A percentile compares a stretch with the other conserved stretches of the same genome.
phyloP scores from a whole-genome alignment of 2,888 invertebrate genomes.

The Agrochola lychnidis region DNA sequence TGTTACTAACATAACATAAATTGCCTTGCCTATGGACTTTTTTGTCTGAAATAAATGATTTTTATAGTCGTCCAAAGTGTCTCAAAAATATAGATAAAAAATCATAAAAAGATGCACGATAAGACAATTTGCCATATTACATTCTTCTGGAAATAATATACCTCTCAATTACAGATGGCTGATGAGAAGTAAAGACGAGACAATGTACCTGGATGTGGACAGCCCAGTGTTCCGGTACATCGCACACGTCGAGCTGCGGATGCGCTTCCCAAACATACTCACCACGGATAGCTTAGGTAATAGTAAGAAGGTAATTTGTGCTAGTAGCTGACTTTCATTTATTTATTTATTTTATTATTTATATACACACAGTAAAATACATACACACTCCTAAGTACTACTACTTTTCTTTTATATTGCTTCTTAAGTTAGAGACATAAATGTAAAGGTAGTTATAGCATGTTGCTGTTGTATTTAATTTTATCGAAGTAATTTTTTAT shows the following conservation, averaged over 20 bases:
- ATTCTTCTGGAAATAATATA: too few relatives aligned
- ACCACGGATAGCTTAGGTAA: slow-evolving; percentile 89
- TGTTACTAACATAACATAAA: too few relatives aligned
- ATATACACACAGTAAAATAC: too few relatives aligned
- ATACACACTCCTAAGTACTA: too few relatives aligned
- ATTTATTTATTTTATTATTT: too few relatives aligned
- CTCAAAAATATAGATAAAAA: too few relatives aligned
- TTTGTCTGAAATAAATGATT: too few relatives aligned
- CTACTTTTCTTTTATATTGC: slow-evolving; percentile 19
- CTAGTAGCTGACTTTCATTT: slow-evolving; percentile 33
- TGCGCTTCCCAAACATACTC: slow-evolving; percentile 85
- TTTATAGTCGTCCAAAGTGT: too few relatives aligned
- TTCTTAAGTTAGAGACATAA: slow-evolving; percentile 3
- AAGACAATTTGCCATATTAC: not conserved
- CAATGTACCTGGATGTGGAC: slow-evolving; percentile 82
- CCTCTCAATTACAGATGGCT: slow-evolving; percentile 80
- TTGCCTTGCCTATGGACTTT: too few relatives aligned
- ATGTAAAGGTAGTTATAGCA: not conserved
- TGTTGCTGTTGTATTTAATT: not conserved
- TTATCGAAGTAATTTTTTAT: too few relatives aligned
- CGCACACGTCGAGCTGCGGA: slow-evolving; percentile 91
- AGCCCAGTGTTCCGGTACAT: slow-evolving; percentile 89
- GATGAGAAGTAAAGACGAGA: slow-evolving; percentile 76
- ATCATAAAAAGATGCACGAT: too few relatives aligned
- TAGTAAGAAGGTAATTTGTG: slow-evolving; percentile 86